A percentile compares a stretch with the other conserved stretches of the same genome.
These are phyloP conservation scores for Polypterus senegalus DNA, from an alignment of 2,113 vertebrate species.

Conservation along the genomic window DNA sequence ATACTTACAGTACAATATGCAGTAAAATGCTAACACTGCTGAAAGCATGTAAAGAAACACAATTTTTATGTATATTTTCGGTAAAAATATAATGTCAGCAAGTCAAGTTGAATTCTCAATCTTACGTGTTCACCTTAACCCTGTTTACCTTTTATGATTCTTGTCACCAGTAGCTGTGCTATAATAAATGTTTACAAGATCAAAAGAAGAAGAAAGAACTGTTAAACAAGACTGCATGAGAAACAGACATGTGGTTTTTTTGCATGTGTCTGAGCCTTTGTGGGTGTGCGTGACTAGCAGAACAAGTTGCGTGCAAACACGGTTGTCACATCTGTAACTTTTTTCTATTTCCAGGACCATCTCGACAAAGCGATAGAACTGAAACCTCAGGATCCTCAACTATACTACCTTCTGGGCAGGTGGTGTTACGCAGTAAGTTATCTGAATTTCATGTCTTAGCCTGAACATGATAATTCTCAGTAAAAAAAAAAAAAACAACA, in stretches of 20 bases:
- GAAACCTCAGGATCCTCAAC: slow-evolving; percentile 76
- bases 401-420: slow-evolving; percentile 88
- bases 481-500: background rate
- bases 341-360: slow-evolving; percentile 65
- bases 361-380: slow-evolving; percentile 86
- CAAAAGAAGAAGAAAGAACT: background rate
- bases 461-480: slow-evolving; percentile 22
- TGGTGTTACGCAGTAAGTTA: slow-evolving; percentile 89
- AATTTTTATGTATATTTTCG: too few relatives aligned
- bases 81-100: too few relatives aligned
- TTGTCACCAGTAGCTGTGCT: background rate
- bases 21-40: too few relatives aligned
- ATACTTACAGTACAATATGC: too few relatives aligned
- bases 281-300: slow-evolving; percentile 35
- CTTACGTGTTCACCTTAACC: background rate
- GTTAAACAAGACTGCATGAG: background rate
- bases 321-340: slow-evolving; percentile 27
- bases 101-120: too few relatives aligned
- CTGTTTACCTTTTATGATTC: slow-evolving; percentile 2
- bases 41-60: too few relatives aligned
- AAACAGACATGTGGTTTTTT: slow-evolving; percentile 9
- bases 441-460: background rate
- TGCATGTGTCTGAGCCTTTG: slow-evolving; percentile 35
- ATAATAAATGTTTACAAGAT: background rate
- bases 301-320: slow-evolving; percentile 22